Conservation (phyloP, 1,140 invertebrate species). For the Stegodyphus mimosarum region DNA sequence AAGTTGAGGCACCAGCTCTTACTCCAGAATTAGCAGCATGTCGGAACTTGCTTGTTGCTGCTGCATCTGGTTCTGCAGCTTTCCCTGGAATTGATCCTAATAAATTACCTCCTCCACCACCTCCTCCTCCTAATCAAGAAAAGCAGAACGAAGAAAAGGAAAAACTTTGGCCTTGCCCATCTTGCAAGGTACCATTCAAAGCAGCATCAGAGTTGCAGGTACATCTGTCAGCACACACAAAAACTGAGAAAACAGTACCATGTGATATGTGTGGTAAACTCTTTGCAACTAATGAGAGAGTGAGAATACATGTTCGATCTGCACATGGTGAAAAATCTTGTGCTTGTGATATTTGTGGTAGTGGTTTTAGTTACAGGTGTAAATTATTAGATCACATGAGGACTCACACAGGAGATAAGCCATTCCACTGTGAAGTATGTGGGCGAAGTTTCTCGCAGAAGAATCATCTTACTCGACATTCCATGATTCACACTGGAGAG, state of each 20-base stretch:
- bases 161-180: slow-evolving; percentile 63
- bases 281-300: slow-evolving; percentile 62
- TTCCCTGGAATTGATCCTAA: slow-evolving; percentile 60
- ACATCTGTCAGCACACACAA: slow-evolving; percentile 62
- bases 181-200: slow-evolving; percentile 63
- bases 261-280: slow-evolving; percentile 63
- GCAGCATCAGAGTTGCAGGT: slow-evolving; percentile 63
- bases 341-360: slow-evolving; percentile 65
- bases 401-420: slow-evolving; percentile 65
- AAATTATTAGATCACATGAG: slow-evolving; percentile 64
- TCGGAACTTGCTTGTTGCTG: slow-evolving; percentile 52
- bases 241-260: slow-evolving; percentile 62
- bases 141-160: slow-evolving; percentile 54
- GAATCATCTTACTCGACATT: slow-evolving; percentile 65
- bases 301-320: slow-evolving; percentile 61
- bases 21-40: slow-evolving; percentile 54
- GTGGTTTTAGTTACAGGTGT: slow-evolving; percentile 65
- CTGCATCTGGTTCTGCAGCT: slow-evolving; percentile 53
- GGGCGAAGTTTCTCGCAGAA: slow-evolving; percentile 65
- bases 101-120: slow-evolving; percentile 53
- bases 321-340: slow-evolving; percentile 64
- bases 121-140: slow-evolving; percentile 14
- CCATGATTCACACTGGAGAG: slow-evolving; percentile 86
- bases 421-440: slow-evolving; percentile 65
- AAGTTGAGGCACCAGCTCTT: slow-evolving; percentile 51